Conservation (phyloP, 2,113 vertebrate genomes). For the Apistogramma diplotaenia region DNA sequence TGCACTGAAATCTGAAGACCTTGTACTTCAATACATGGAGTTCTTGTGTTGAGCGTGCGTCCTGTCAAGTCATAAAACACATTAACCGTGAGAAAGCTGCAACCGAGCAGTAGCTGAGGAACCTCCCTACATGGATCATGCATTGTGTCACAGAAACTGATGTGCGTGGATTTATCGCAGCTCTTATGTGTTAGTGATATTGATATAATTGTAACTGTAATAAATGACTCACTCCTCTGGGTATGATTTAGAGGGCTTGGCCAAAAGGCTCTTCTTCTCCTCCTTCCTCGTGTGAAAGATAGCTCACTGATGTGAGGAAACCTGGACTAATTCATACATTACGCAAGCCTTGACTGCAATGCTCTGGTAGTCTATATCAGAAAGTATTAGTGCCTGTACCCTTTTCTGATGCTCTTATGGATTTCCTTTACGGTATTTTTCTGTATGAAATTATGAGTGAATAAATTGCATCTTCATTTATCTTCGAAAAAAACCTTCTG, state of each 20-base stretch:
- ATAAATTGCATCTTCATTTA: constrained; percentile 99
- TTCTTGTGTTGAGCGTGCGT: not conserved
- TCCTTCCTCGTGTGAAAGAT: constrained; percentile 73
- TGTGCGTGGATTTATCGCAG: constrained; percentile 69
- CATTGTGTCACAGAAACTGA: constrained; percentile 59
- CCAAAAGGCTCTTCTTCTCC: constrained; percentile 66
- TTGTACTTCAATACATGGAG: not conserved
- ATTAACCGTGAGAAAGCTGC: constrained; percentile 5
- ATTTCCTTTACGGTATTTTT: constrained; percentile 93
- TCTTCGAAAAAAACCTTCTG: constrained; percentile 89
- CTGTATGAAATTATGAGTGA: constrained; percentile 96
- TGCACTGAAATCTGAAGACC: not conserved
- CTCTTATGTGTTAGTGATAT: constrained; percentile 74
- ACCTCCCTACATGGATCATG: constrained; percentile 52
- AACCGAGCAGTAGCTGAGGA: constrained; percentile 32
- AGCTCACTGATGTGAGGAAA: constrained; percentile 75
- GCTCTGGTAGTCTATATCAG: constrained; percentile 65
- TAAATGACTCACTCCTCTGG: constrained; percentile 65
- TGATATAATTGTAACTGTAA: constrained; percentile 76
- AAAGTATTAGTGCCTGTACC: constrained; percentile 69
- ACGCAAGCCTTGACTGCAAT: constrained; percentile 70
- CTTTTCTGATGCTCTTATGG: constrained; percentile 73
- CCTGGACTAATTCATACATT: constrained; percentile 74
- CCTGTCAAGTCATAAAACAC: constrained; percentile 38
- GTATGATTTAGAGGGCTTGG: constrained; percentile 69